phyloP scores from a whole-genome alignment of 2,113 vertebrate genomes.

The Scophthalmus maximus region DNA sequence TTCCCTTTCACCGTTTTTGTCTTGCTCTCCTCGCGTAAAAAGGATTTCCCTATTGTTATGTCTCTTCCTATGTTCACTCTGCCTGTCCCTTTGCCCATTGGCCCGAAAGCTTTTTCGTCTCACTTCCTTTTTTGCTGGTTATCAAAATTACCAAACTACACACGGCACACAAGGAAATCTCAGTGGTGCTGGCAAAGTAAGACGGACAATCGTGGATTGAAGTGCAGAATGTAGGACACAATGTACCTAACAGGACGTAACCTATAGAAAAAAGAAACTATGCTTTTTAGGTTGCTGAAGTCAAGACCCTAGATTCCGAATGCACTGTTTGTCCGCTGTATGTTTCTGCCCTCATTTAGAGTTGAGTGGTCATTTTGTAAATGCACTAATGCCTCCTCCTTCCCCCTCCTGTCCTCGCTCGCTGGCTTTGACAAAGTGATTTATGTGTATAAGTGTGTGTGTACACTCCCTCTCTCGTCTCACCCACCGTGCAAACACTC shows the following conservation, averaged over 20 bases:
- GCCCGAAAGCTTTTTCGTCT: conserved; percentile 32
- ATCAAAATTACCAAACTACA: conserved; percentile 12
- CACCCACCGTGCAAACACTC: conserved; percentile 61
- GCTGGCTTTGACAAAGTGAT: conserved; percentile 59
- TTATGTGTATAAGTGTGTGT: conserved; percentile 27
- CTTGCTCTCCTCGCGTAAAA: conserved; percentile 6
- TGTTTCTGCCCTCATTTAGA: conserved; percentile 36
- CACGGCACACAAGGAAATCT: background rate
- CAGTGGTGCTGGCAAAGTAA: conserved; percentile 7
- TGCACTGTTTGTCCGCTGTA: conserved; percentile 13
- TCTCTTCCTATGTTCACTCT: conserved; percentile 26
- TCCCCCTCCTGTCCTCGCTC: conserved; percentile 30
- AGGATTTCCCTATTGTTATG: conserved; percentile 34
- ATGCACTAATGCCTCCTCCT: conserved; percentile 45
- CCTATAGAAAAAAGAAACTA: background rate
- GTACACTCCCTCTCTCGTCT: conserved; percentile 55
- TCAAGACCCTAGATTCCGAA: background rate
- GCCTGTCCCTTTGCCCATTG: conserved; percentile 34
- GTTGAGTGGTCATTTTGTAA: conserved; percentile 61
- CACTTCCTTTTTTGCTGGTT: conserved; percentile 23
- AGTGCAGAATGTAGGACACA: background rate
- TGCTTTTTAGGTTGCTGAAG: conserved; percentile 18
- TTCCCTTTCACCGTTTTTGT: conserved; percentile 17
- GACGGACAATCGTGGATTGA: background rate
- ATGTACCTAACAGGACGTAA: conserved; percentile 1